phyloP scores from a whole-genome alignment of 2,888 invertebrate species.

The Stratiomys singularior region DNA sequence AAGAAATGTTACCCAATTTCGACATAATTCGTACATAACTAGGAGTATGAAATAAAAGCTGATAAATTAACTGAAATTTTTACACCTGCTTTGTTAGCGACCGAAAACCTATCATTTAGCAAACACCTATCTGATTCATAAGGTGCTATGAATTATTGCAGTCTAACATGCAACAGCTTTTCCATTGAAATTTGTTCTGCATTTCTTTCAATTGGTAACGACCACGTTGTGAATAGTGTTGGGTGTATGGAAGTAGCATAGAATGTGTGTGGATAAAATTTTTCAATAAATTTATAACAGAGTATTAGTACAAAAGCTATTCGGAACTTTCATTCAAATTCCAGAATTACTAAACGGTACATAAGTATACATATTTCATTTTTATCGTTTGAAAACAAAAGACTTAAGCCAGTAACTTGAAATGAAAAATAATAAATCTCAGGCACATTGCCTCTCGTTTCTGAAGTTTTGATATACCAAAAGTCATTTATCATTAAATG shows the following conservation, averaged over 20 bases:
- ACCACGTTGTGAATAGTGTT: background rate
- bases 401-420: slow-evolving; percentile 3
- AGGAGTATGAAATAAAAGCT: background rate
- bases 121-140: slow-evolving; percentile 20
- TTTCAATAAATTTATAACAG: background rate
- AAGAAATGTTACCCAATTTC: background rate
- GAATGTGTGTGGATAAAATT: background rate
- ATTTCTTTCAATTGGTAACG: too few species aligned
- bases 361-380: too few species aligned
- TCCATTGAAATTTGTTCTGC: slow-evolving; percentile 3
- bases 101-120: slow-evolving; percentile 24
- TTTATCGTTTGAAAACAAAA: background rate
- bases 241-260: background rate
- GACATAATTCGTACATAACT: background rate
- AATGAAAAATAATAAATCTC: too few species aligned
- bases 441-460: too few species aligned
- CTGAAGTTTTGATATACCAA: too few species aligned
- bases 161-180: background rate
- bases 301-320: too few species aligned
- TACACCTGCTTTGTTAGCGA: slow-evolving; percentile 26
- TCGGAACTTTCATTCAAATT: too few species aligned
- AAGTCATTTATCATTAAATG: too few species aligned
- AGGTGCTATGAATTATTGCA: slow-evolving; percentile 20
- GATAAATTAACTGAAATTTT: background rate
- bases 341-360: too few species aligned